Conservation (phyloP, 2,888 invertebrate species). For the Drosophila robusta region DNA sequence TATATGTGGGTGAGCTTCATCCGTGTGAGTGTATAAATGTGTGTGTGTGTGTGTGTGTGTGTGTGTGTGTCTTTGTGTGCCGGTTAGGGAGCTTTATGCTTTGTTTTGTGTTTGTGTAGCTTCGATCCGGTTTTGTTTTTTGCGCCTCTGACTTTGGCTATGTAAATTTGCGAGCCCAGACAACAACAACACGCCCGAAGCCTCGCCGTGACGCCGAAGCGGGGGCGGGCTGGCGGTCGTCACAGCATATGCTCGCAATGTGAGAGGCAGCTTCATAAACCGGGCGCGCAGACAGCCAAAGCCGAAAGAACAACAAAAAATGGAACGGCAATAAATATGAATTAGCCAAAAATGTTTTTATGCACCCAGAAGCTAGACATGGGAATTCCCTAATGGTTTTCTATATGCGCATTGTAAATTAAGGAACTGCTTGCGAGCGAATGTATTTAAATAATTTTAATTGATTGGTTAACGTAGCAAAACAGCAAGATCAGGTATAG, state of each 20-base stretch:
- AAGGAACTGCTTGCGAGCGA: constrained; percentile 14
- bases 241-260: constrained; percentile 49
- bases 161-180: constrained; percentile 43
- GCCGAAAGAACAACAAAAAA: constrained; percentile 53
- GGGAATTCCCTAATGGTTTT: constrained; percentile 61
- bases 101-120: constrained; percentile 57
- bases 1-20: constrained; percentile 72
- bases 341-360: constrained; percentile 56
- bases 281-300: constrained; percentile 49
- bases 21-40: constrained; percentile 1
- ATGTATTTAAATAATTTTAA: constrained; percentile 31
- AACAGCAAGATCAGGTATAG: background rate
- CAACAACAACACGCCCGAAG: constrained; percentile 34
- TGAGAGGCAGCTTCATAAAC: constrained; percentile 34
- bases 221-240: constrained; percentile 8
- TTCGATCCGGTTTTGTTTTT: constrained; percentile 57
- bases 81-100: constrained; percentile 65
- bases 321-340: constrained; percentile 63
- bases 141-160: constrained; percentile 54
- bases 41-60: constrained; percentile 13
- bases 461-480: constrained; percentile 16
- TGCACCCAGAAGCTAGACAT: constrained; percentile 29
- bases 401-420: constrained; percentile 40
- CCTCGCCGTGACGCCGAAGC: constrained; percentile 8
- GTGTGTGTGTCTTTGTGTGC: constrained; percentile 23